Conservation (phyloP, 1,140 invertebrate genomes). For the Batillaria attramentaria region DNA sequence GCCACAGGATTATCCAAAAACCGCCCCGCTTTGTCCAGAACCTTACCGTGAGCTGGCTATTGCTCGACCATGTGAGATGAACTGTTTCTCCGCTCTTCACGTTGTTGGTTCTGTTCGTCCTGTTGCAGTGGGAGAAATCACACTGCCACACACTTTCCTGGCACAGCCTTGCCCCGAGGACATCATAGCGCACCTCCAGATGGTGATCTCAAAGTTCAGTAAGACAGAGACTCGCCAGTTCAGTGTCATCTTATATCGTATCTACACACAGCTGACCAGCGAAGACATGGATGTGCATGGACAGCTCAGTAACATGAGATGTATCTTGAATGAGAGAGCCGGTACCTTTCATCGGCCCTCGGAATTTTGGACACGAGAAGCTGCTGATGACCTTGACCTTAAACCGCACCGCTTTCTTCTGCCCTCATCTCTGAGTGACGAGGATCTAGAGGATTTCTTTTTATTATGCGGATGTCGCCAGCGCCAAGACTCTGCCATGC, state of each 20-base stretch:
- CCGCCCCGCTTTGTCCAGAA: conserved; percentile 6
- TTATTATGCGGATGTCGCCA: conserved; percentile 7
- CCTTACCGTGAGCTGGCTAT: neutral
- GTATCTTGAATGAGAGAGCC: neutral
- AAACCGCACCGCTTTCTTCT: conserved; percentile 41
- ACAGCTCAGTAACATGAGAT: neutral
- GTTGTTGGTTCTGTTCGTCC: conserved; percentile 1
- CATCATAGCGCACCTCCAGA: conserved; percentile 9
- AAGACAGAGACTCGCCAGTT: neutral
- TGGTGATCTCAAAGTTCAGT: neutral
- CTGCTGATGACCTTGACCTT: conserved; percentile 28
- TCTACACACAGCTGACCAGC: neutral
- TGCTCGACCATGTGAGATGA: neutral
- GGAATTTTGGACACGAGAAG: neutral
- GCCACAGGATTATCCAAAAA: neutral
- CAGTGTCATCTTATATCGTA: neutral
- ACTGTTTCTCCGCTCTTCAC: neutral
- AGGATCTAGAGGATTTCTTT: conserved; percentile 18
- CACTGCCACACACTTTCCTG: too few species aligned
- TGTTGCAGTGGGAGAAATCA: too few species aligned
- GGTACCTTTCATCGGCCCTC: neutral
- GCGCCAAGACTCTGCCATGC: conserved; percentile 15
- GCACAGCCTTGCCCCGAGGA: neutral
- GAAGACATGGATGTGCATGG: neutral
- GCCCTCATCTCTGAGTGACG: conserved; percentile 31